A percentile compares a stretch with the other conserved stretches of the same genome.
Conservation (phyloP, 37 sponge, comb jelly and placozoan species). For the Crambe crambe region DNA sequence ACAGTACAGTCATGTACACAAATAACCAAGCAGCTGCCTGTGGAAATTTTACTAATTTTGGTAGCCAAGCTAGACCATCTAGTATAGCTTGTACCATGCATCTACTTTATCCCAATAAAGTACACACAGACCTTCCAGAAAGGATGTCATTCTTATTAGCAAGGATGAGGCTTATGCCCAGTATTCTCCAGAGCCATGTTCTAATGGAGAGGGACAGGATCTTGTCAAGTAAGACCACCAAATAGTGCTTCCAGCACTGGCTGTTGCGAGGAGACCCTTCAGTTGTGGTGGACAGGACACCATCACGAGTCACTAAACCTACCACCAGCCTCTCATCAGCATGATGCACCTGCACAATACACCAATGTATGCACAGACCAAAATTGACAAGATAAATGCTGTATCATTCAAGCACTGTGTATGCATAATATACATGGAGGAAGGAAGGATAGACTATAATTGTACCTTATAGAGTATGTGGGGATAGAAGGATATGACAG, state of each 20-base stretch:
- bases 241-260: slow-evolving; percentile 7
- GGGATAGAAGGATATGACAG: slow-evolving; percentile 58
- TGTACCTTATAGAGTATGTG: slow-evolving; percentile 43
- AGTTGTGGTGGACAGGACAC: neutral
- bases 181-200: slow-evolving; percentile 24
- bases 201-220: neutral
- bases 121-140: neutral
- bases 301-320: neutral
- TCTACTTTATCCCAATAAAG: too few relatives aligned
- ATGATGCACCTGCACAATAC: slow-evolving; percentile 9
- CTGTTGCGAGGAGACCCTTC: slow-evolving; percentile 3
- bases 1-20: too few relatives aligned
- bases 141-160: slow-evolving; percentile 26
- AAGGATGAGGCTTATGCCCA: slow-evolving; percentile 27
- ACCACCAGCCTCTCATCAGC: slow-evolving; percentile 6
- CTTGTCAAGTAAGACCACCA: neutral
- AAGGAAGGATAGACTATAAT: neutral
- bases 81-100: too few relatives aligned
- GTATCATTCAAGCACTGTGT: neutral
- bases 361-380: neutral
- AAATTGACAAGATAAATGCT: neutral
- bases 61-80: too few relatives aligned
- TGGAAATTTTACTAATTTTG: too few relatives aligned
- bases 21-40: too few relatives aligned
- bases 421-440: neutral